Percentiles rank a stretch among this genome's conserved stretches.
Evolutionary conservation across 2,888 invertebrate species (phyloP).

Genomic region (Andrena hattorfiana): DNA sequence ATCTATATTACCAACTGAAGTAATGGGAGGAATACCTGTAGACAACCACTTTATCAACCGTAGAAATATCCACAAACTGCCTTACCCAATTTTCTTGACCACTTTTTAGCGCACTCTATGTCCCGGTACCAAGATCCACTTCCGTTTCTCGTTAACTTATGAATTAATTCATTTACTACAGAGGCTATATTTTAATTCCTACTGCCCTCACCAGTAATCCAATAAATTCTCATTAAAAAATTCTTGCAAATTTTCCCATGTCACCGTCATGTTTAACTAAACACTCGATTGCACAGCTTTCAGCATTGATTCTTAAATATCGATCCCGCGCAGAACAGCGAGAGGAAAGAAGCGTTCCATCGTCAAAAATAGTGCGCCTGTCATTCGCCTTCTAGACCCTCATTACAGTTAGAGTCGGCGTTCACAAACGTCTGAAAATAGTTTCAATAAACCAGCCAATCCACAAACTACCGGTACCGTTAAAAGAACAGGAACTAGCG

Average conservation of each 20-base stretch:
- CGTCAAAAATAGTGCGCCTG: conserved; percentile 41
- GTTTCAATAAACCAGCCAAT: conserved; percentile 56
- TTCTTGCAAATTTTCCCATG: background rate
- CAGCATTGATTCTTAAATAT: background rate
- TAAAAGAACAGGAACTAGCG: conserved; percentile 53
- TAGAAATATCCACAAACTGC: background rate
- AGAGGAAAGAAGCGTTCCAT: background rate
- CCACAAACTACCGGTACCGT: conserved; percentile 57
- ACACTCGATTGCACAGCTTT: background rate
- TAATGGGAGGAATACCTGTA: background rate
- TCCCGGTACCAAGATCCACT: background rate
- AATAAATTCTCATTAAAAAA: background rate
- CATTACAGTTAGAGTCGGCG: conserved; percentile 45
- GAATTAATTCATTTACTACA: background rate
- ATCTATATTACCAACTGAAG: background rate
- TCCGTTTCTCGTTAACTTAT: background rate
- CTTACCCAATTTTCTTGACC: background rate
- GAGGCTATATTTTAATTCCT: background rate
- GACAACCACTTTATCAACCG: conserved; percentile 8
- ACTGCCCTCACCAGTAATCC: background rate
- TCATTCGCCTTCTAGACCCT: conserved; percentile 38
- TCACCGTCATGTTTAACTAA: background rate
- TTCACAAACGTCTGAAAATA: conserved; percentile 58
- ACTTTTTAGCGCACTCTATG: conserved; percentile 30
- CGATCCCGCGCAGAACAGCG: background rate